Evolutionary conservation across 2,797 vertebrate genomes (phyloP).

Genomic region (Passerculus sandwichensis): DNA sequence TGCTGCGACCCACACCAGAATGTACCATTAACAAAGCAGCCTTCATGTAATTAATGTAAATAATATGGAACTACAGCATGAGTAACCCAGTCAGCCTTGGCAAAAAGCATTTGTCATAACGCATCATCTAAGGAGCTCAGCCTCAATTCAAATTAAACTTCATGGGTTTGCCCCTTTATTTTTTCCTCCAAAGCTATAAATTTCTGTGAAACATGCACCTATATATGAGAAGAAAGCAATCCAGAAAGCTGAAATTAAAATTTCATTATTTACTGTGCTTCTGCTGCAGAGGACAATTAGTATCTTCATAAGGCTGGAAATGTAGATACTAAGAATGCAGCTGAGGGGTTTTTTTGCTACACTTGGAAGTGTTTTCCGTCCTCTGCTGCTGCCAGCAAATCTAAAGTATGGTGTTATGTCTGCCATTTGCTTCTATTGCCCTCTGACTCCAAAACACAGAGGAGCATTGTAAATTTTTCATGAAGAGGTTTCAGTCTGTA

Average conservation of each 20-base stretch:
- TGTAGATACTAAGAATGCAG: conserved; percentile 75
- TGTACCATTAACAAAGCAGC: conserved; percentile 86
- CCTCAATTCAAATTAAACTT: conserved; percentile 86
- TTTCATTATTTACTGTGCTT: conserved; percentile 94
- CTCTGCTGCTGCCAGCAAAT: conserved; percentile 78
- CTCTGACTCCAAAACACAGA: conserved; percentile 86
- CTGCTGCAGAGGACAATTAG: conserved; percentile 91
- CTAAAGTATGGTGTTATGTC: conserved; percentile 83
- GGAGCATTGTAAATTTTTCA: conserved; percentile 96
- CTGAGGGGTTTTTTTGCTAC: conserved; percentile 56
- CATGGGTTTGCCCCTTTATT: conserved; percentile 80
- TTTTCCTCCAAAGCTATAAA: conserved; percentile 81
- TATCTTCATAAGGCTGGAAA: conserved; percentile 88
- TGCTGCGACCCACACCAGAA: conserved; percentile 84
- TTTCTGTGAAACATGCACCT: conserved; percentile 89
- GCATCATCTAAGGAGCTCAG: conserved; percentile 82
- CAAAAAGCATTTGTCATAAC: conserved; percentile 89
- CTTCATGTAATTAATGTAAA: conserved; percentile 91
- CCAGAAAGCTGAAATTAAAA: conserved; percentile 91
- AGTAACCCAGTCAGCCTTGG: conserved; percentile 89
- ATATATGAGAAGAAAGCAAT: conserved; percentile 83
- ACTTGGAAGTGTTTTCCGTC: conserved; percentile 73
- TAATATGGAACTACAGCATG: conserved; percentile 85
- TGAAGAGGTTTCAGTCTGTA: conserved; percentile 91
- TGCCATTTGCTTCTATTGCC: conserved; percentile 88